Percentiles rank a stretch among this genome's conserved stretches.
Conservation (phyloP, 2,888 invertebrate genomes). For the Barypeithes pellucidus region DNA sequence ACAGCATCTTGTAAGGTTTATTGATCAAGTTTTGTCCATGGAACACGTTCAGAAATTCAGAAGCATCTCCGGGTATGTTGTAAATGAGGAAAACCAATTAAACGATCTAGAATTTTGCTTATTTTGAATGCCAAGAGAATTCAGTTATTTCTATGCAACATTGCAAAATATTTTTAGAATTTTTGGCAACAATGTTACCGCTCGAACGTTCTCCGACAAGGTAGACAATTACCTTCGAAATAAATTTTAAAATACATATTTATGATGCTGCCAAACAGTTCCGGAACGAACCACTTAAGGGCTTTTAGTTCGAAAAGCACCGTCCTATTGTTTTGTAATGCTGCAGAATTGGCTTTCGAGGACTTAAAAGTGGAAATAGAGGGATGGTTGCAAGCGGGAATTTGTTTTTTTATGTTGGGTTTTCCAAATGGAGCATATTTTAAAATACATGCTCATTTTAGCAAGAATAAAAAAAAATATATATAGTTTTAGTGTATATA, state of each 20-base stretch:
- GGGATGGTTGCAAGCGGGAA: neutral
- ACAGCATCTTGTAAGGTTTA: no score
- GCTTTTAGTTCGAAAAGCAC: conserved; percentile 36
- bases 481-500: no score
- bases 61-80: no score
- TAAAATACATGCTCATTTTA: neutral
- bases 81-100: no score
- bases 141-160: no score
- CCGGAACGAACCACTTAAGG: conserved; percentile 39
- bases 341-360: conserved; percentile 30
- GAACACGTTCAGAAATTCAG: no score
- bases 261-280: conserved; percentile 31
- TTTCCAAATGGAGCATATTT: neutral
- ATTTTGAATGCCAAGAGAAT: no score
- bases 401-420: conserved; percentile 11
- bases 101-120: no score
- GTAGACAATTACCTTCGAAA: conserved; percentile 29
- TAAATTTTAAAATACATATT: conserved; percentile 43
- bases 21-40: no score
- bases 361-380: conserved; percentile 10
- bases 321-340: conserved; percentile 40
- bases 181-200: conserved; percentile 12
- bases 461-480: no score
- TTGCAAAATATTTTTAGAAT: neutral
- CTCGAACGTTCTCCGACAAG: neutral